phyloP scores from a whole-genome alignment of 2,888 invertebrate genomes.

The Drosophila borborema region DNA sequence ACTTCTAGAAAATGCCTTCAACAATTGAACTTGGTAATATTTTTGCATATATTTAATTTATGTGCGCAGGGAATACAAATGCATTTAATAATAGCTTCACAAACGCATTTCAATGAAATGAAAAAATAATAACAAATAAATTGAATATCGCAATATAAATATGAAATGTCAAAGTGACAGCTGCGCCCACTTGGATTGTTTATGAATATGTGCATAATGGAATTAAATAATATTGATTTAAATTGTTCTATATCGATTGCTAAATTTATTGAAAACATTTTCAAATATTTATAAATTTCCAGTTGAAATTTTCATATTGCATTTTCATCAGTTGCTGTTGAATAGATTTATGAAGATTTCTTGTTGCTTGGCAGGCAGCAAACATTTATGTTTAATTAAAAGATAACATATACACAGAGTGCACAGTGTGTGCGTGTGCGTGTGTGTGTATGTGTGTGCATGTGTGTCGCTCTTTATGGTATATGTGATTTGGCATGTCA shows the following conservation, averaged over 20 bases:
- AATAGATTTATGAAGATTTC: constrained; percentile 12
- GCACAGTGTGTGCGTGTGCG: neutral
- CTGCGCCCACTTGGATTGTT: neutral
- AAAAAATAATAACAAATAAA: constrained; percentile 1
- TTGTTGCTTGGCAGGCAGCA: constrained; percentile 39
- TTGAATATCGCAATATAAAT: neutral
- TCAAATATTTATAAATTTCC: constrained; percentile 7
- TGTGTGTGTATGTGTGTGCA: neutral
- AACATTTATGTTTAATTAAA: constrained; percentile 78
- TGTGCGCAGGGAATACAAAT: neutral
- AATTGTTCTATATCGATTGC: constrained; percentile 1
- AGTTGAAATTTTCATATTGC: constrained; percentile 5
- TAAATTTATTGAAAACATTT: constrained; percentile 1
- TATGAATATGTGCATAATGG: neutral
- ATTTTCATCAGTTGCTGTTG: neutral
- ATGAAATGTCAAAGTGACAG: neutral
- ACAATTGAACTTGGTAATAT: neutral
- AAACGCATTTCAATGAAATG: neutral
- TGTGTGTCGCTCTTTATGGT: neutral
- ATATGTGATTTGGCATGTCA: constrained; percentile 23
- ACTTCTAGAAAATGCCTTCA: neutral
- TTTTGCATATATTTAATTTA: neutral
- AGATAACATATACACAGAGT: constrained; percentile 66
- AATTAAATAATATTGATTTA: constrained; percentile 18
- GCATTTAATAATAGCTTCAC: neutral